Percentiles rank a stretch among this genome's conserved stretches.
Conservation (phyloP, 2,113 vertebrate genomes). For the Rhizomys pruinosus region DNA sequence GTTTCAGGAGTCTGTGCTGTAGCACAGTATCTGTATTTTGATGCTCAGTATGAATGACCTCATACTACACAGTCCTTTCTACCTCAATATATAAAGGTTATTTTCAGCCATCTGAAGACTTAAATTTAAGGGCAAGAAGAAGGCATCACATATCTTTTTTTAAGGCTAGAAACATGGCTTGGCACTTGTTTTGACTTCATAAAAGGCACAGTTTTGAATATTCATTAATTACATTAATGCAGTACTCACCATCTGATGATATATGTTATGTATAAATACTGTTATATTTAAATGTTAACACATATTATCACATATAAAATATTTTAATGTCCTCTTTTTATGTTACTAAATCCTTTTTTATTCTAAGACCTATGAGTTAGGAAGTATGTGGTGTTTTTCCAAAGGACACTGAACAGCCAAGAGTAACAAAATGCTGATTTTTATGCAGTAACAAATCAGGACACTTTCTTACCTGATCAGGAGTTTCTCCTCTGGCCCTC, state of each 20-base stretch:
- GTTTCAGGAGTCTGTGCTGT: background rate
- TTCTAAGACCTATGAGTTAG: slow-evolving; percentile 50
- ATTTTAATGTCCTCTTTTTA: too few species aligned
- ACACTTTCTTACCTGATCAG: slow-evolving; percentile 39
- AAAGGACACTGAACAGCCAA: slow-evolving; percentile 42
- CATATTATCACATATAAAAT: slow-evolving; percentile 8
- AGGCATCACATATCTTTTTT: background rate
- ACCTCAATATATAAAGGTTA: slow-evolving; percentile 15
- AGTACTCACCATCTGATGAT: background rate
- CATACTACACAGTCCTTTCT: background rate
- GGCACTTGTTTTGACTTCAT: slow-evolving; percentile 7
- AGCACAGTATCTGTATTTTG: background rate
- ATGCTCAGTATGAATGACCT: background rate
- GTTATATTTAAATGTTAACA: background rate
- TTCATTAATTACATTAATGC: background rate
- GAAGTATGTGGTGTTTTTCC: slow-evolving; percentile 42
- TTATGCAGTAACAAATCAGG: slow-evolving; percentile 30
- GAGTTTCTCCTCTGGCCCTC: slow-evolving; percentile 13
- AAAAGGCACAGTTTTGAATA: background rate
- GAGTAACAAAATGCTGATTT: slow-evolving; percentile 48
- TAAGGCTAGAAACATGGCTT: background rate
- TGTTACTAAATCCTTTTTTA: slow-evolving; percentile 5
- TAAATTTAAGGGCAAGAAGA: slow-evolving; percentile 27
- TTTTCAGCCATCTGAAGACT: slow-evolving; percentile 38
- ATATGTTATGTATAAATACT: background rate